These are phyloP conservation scores for Fratercula arctica DNA, from an alignment of 2,797 vertebrate species.

Conservation along the genomic window DNA sequence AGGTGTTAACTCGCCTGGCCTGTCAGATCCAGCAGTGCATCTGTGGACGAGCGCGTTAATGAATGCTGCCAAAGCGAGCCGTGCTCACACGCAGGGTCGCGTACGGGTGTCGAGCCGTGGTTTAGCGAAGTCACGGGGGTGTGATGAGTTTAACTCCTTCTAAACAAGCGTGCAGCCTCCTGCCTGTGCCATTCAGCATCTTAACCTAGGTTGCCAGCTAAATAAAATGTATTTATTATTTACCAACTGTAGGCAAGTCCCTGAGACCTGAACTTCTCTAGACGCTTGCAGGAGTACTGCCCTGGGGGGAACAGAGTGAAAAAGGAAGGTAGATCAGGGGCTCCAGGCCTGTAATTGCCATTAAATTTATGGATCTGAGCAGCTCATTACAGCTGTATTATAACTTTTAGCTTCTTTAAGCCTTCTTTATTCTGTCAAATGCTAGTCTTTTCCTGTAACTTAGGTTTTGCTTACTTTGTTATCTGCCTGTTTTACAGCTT, in stretches of 20 bases:
- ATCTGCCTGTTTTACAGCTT: not conserved
- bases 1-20: not conserved
- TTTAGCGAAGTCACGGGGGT: rapidly evolving
- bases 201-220: not conserved
- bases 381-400: not conserved
- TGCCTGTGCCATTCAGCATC: not conserved
- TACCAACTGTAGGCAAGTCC: not conserved
- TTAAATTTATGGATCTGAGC: not conserved
- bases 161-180: not conserved
- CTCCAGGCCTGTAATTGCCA: not conserved
- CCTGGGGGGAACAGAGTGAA: not conserved
- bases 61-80: not conserved
- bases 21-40: not conserved
- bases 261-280: not conserved
- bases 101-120: rapidly evolving
- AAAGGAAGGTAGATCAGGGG: not conserved
- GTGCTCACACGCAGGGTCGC: rapidly evolving
- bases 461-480: slow-evolving; percentile 22
- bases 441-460: not conserved
- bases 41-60: not conserved
- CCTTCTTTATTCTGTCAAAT: slow-evolving; percentile 13
- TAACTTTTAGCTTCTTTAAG: slow-evolving; percentile 6
- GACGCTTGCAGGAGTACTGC: not conserved
- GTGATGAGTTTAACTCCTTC: not conserved
- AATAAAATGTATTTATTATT: not conserved